Percentiles rank a stretch among this genome's conserved stretches.
Evolutionary conservation across 2,113 vertebrate genomes (phyloP).

Genomic region (Dasypus novemcinctus): DNA sequence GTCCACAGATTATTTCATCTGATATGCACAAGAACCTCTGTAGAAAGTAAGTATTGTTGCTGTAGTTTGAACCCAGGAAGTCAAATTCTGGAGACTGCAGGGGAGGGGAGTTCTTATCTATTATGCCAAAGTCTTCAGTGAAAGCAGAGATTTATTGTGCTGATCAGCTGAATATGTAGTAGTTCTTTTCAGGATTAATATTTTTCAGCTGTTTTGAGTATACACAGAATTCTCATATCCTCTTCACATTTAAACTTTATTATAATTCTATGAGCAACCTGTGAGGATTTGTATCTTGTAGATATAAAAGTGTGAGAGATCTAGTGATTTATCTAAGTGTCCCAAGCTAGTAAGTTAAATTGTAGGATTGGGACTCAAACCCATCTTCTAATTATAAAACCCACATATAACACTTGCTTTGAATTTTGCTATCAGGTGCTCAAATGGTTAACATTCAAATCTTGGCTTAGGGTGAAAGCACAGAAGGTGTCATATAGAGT

Average conservation of each 20-base stretch:
- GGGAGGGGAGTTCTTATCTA: neutral
- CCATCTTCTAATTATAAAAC: neutral
- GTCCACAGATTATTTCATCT: neutral
- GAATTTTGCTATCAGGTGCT: neutral
- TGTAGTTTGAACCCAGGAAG: neutral
- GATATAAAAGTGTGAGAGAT: neutral
- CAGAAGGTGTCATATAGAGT: neutral
- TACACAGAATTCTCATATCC: neutral
- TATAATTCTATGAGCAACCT: neutral
- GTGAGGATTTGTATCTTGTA: neutral
- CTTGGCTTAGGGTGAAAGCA: neutral
- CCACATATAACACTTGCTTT: neutral
- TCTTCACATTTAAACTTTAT: neutral
- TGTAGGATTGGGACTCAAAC: neutral
- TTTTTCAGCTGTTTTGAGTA: neutral
- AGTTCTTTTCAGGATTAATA: neutral
- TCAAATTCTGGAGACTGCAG: neutral
- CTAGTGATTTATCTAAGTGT: neutral
- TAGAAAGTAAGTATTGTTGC: neutral
- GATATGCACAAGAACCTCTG: neutral
- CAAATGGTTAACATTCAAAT: neutral
- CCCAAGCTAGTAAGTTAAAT: neutral
- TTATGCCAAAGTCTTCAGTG: neutral
- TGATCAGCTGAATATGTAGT: neutral
- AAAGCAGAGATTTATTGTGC: neutral